phyloP scores from a whole-genome alignment of 64 coral and sea anemone genomes.

The Pocillopora damicornis region DNA sequence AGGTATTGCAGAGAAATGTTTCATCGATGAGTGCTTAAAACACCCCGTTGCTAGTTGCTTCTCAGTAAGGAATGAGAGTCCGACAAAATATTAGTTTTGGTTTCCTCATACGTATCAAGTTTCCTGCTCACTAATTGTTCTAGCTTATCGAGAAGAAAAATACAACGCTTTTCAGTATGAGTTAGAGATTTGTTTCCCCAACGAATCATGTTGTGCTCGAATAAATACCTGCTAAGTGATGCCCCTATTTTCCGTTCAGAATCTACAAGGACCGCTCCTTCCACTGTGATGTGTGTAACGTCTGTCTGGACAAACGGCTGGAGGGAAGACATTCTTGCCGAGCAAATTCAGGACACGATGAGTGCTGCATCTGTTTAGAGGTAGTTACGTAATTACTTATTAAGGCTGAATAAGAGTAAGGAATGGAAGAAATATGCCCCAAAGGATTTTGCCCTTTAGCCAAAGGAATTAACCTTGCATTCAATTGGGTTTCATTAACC shows the following conservation, averaged over 20 bases:
- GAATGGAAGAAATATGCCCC: not conserved
- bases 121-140: too few relatives aligned
- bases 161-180: too few relatives aligned
- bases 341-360: not conserved
- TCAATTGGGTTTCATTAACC: too few relatives aligned
- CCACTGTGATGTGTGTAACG: slow-evolving; percentile 51
- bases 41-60: too few relatives aligned
- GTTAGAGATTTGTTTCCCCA: too few relatives aligned
- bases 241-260: not conserved
- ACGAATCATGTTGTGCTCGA: not conserved
- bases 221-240: not conserved
- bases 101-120: too few relatives aligned
- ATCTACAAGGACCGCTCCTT: slow-evolving; percentile 51
- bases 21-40: too few relatives aligned
- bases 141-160: too few relatives aligned
- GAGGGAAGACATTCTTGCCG: not conserved
- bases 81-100: too few relatives aligned
- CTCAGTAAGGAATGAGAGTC: too few relatives aligned
- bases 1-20: too few relatives aligned
- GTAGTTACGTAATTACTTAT: not conserved
- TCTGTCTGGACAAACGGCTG: not conserved
- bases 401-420: not conserved
- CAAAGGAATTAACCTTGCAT: too few relatives aligned
- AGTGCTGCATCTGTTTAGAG: not conserved
- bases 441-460: not conserved